phyloP scores from a whole-genome alignment of 2,797 vertebrate genomes.

The Lophura swinhoii region DNA sequence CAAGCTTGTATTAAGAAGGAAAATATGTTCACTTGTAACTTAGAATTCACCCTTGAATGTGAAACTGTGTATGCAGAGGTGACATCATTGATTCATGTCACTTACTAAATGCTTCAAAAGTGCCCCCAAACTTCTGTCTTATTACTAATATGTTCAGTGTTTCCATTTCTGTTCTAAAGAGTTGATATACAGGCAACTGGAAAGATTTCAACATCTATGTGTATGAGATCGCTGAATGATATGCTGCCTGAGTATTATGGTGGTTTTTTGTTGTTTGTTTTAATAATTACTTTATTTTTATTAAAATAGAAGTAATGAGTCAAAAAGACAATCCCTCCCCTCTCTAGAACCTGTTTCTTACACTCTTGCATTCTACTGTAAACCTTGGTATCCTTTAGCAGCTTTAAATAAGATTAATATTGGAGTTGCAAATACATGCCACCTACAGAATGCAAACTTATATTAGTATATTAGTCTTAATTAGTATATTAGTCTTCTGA shows the following conservation, averaged over 20 bases:
- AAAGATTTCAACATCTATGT: neutral
- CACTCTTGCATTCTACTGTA: neutral
- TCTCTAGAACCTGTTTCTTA: neutral
- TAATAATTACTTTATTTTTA: neutral
- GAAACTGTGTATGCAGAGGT: neutral
- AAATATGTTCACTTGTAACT: neutral
- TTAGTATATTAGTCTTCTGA: constrained; percentile 16
- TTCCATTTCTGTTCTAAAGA: neutral
- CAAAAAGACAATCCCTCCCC: neutral
- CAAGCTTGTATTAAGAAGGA: neutral
- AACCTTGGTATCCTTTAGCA: neutral
- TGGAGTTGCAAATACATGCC: neutral
- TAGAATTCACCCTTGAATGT: neutral
- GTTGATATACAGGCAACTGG: neutral
- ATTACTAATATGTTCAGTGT: neutral
- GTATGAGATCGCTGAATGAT: neutral
- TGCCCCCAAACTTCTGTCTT: neutral
- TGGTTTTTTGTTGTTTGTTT: neutral
- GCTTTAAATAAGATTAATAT: constrained; percentile 15
- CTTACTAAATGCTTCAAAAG: neutral
- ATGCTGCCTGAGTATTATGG: neutral
- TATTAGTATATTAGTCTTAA: too few species aligned
- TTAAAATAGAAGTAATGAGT: neutral
- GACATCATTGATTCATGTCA: neutral
- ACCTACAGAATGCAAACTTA: neutral